phyloP scores from a whole-genome alignment of 2,113 vertebrate genomes.

The Oxyruncus cristatus region DNA sequence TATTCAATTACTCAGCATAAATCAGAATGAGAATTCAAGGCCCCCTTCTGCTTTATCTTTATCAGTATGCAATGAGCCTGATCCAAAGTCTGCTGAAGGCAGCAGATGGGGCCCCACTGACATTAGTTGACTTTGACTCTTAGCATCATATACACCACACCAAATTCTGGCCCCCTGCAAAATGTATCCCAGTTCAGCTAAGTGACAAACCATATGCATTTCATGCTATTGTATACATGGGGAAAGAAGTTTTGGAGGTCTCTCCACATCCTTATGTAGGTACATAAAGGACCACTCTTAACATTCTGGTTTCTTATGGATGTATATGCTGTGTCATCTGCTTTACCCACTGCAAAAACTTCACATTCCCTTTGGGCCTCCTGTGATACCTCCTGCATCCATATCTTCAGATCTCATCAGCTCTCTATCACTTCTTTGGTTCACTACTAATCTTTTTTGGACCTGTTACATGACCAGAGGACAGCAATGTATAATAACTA shows the following conservation, averaged over 20 bases:
- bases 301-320: not conserved
- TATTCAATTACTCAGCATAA: constrained; percentile 61
- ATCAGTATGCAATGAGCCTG: constrained; percentile 29
- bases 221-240: not conserved
- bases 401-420: not conserved
- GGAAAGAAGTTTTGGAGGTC: not conserved
- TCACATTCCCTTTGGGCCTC: not conserved
- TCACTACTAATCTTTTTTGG: not conserved
- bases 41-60: constrained; percentile 30
- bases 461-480: not conserved
- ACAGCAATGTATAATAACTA: not conserved
- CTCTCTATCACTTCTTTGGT: not conserved
- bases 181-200: not conserved
- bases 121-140: constrained; percentile 38
- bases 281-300: not conserved
- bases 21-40: constrained; percentile 55
- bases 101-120: not conserved
- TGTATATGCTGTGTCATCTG: not conserved
- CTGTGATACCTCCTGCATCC: not conserved
- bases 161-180: not conserved
- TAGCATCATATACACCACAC: not conserved
- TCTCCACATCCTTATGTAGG: not conserved
- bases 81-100: constrained; percentile 44
- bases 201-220: not conserved
- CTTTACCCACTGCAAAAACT: not conserved